Evolutionary conservation across 2,797 vertebrate species (phyloP).

Genomic region (Syndactyla subalaris): DNA sequence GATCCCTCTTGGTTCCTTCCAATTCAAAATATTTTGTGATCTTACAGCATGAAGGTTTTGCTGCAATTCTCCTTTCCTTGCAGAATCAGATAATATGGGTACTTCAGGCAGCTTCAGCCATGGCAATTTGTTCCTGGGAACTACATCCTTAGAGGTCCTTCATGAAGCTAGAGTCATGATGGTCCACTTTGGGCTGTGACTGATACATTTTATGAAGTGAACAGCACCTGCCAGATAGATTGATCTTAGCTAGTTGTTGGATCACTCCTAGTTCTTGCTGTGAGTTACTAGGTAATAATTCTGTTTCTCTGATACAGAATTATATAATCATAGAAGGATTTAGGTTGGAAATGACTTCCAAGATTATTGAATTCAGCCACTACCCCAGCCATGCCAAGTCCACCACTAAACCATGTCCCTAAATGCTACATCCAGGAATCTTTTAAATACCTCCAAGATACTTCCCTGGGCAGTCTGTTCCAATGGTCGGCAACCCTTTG

Average conservation of each 20-base stretch:
- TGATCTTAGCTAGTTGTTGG: not conserved
- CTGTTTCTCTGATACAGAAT: not conserved
- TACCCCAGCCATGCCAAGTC: not conserved
- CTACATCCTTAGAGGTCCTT: not conserved
- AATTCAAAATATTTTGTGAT: not conserved
- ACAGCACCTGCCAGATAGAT: not conserved
- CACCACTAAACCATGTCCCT: not conserved
- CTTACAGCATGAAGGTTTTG: not conserved
- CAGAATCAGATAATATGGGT: not conserved
- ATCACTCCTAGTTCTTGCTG: not conserved
- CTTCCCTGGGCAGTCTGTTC: not conserved
- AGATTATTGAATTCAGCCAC: not conserved
- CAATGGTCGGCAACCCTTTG: not conserved
- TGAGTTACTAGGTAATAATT: not conserved
- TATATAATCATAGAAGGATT: not conserved
- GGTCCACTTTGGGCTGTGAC: not conserved
- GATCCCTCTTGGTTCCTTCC: not conserved
- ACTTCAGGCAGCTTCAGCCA: not conserved
- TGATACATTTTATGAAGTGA: not conserved
- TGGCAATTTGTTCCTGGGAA: not conserved
- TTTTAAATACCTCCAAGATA: not conserved
- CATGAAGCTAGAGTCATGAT: not conserved
- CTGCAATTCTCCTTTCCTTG: not conserved
- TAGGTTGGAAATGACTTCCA: not conserved
- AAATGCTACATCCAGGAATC: not conserved